These are phyloP conservation scores for Cerastis leucographa DNA, from an alignment of 2,888 invertebrate species.

Conservation along the genomic window DNA sequence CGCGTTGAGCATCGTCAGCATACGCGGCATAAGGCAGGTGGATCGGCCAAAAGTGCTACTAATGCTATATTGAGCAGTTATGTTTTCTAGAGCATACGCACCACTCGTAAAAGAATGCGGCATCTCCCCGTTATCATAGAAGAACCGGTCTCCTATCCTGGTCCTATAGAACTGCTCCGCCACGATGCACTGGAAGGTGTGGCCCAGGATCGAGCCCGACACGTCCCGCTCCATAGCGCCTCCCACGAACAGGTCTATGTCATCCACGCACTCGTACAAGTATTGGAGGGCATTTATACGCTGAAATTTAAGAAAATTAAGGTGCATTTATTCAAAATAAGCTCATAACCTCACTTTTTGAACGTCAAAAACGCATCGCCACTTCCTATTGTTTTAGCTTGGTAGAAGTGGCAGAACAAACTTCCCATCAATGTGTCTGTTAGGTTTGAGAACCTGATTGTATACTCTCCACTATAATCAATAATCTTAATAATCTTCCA, in stretches of 20 bases:
- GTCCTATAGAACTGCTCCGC: constrained; percentile 97
- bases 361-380: neutral
- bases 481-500: neutral
- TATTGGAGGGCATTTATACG: constrained; percentile 92
- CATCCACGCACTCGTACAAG: constrained; percentile 94
- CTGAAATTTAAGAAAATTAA: constrained; percentile 76
- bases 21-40: neutral
- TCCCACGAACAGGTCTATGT: constrained; percentile 96
- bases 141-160: constrained; percentile 96
- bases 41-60: neutral
- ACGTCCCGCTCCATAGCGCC: constrained; percentile 95
- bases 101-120: constrained; percentile 92
- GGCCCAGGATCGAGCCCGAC: constrained; percentile 94
- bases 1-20: neutral
- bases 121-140: constrained; percentile 94
- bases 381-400: neutral
- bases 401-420: neutral
- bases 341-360: neutral
- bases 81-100: constrained; percentile 68
- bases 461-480: neutral
- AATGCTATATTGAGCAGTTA: neutral
- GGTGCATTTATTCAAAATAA: neutral
- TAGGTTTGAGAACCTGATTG: neutral
- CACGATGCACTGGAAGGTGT: constrained; percentile 96
- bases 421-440: neutral